Evolutionary conservation across 64 coral and sea anemone genomes (phyloP).

Genomic region (Pocillopora damicornis): DNA sequence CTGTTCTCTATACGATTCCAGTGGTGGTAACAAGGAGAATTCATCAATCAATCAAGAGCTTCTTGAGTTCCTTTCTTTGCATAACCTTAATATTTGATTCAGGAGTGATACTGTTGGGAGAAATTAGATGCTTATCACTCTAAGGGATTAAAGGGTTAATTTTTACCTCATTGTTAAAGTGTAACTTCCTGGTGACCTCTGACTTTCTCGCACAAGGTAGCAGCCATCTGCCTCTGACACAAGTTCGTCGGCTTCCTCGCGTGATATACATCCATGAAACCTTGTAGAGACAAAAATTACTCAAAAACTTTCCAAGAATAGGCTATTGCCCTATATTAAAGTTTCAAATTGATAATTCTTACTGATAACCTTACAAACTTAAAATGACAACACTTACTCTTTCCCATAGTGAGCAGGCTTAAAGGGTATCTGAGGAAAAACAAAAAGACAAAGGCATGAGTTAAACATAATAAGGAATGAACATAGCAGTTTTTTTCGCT

Average conservation of each 20-base stretch:
- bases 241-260: slow-evolving; percentile 88
- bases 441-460: not conserved
- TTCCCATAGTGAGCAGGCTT: slow-evolving; percentile 92
- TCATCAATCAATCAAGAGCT: too few species aligned
- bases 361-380: not conserved
- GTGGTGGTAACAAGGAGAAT: too few species aligned
- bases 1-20: too few species aligned
- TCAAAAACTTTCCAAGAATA: too few species aligned
- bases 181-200: slow-evolving; percentile 73
- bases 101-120: too few species aligned
- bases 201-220: slow-evolving; percentile 95
- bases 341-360: too few species aligned
- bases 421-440: slow-evolving; percentile 55
- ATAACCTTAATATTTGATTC: too few species aligned
- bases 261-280: slow-evolving; percentile 95
- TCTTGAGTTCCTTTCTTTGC: too few species aligned
- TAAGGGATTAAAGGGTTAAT: too few species aligned
- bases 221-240: slow-evolving; percentile 76
- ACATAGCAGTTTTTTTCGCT: too few species aligned
- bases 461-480: not conserved
- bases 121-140: too few species aligned
- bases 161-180: slow-evolving; percentile 95
- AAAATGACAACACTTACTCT: slow-evolving; percentile 80
- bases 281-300: not conserved
- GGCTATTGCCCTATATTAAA: too few species aligned